Percentiles rank a stretch among this genome's conserved stretches.
These are phyloP conservation scores for Etheostoma spectabile DNA, from an alignment of 2,113 vertebrate genomes.

Conservation along the genomic window DNA sequence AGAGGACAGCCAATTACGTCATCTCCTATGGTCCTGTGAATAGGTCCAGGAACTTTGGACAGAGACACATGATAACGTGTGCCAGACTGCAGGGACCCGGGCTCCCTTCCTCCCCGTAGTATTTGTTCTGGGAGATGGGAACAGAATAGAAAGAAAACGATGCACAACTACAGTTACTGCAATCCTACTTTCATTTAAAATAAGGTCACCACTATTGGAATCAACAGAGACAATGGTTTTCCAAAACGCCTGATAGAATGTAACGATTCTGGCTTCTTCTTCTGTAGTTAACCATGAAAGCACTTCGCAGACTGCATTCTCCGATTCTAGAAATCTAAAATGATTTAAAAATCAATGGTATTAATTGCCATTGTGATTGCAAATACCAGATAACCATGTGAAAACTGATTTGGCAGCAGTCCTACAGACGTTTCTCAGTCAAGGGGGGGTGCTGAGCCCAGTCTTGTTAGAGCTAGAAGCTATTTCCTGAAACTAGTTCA, in stretches of 20 bases:
- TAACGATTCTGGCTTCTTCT: slow-evolving; percentile 24
- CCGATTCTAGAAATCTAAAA: not conserved
- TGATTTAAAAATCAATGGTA: not conserved
- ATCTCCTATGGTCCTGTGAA: no score
- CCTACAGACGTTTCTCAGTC: not conserved
- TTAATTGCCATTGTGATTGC: not conserved
- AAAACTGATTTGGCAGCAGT: not conserved
- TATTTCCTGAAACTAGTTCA: slow-evolving; percentile 62
- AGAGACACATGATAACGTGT: no score
- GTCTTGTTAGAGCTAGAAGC: slow-evolving; percentile 45
- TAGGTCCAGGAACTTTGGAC: no score
- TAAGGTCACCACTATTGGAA: slow-evolving; percentile 1
- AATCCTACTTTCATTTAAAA: slow-evolving; percentile 9
- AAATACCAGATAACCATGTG: not conserved
- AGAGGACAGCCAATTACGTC: no score
- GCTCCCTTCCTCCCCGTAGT: no score
- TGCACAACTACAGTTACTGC: not conserved
- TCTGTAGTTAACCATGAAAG: slow-evolving; percentile 38
- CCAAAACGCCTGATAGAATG: not conserved
- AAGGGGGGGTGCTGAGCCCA: slow-evolving; percentile 12
- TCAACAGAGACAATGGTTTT: slow-evolving; percentile 12
- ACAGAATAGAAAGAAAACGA: not conserved
- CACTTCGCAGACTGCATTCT: slow-evolving; percentile 8
- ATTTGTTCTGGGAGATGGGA: no score
- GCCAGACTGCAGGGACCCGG: no score